These are phyloP conservation scores for Mormoops blainvillei DNA, from an alignment of 2,113 vertebrate genomes.

Conservation along the genomic window DNA sequence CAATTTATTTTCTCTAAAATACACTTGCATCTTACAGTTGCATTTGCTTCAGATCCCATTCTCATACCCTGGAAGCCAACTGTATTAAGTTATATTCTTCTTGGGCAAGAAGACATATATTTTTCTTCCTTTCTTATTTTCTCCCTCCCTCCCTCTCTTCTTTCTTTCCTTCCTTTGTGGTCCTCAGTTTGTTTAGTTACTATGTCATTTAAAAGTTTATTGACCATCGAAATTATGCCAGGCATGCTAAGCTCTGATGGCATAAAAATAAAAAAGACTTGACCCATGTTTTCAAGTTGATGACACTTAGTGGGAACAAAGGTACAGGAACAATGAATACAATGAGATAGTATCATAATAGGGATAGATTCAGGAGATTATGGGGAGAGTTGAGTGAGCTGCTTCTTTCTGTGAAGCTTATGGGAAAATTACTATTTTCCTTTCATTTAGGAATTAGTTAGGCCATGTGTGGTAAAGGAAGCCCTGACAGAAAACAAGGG, in stretches of 20 bases:
- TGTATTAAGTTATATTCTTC: background rate
- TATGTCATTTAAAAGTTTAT: background rate
- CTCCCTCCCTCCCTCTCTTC: background rate
- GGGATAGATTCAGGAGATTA: background rate
- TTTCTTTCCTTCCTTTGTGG: background rate
- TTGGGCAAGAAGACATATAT: background rate
- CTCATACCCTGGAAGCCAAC: background rate
- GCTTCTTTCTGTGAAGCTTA: background rate
- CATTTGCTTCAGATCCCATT: background rate
- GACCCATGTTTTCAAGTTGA: background rate
- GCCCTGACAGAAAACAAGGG: background rate
- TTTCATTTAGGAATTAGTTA: background rate
- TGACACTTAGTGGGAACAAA: background rate
- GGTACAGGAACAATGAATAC: background rate
- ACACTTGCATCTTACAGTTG: constrained; percentile 41
- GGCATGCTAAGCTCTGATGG: background rate
- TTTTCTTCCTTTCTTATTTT: background rate
- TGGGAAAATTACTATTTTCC: background rate
- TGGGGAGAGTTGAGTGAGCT: background rate
- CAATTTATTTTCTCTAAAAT: constrained; percentile 76
- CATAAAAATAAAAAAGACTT: background rate
- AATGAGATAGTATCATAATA: background rate
- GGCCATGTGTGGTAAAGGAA: background rate
- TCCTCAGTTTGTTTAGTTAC: background rate
- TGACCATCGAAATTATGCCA: background rate